A percentile compares a stretch with the other conserved stretches of the same genome.
phyloP scores from a whole-genome alignment of 2,888 invertebrate genomes.

The Megalurothrips usitatus region DNA sequence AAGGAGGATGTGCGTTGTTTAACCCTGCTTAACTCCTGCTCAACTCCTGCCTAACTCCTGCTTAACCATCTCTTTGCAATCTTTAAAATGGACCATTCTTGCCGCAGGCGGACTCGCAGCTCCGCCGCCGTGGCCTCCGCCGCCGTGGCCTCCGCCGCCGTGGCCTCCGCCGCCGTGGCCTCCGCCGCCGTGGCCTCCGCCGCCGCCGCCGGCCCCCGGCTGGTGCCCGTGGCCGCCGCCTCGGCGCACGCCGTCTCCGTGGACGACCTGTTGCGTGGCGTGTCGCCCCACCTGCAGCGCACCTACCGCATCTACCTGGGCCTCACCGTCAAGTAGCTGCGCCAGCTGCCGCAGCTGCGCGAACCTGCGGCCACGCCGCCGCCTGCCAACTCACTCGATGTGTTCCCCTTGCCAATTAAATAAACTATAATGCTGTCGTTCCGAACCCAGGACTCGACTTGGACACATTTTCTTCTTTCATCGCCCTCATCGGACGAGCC shows the following conservation, averaged over 20 bases:
- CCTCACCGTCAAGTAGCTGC: conserved; percentile 9
- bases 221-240: background rate
- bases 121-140: background rate
- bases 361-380: no score
- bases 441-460: no score
- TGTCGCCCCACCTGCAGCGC: conserved; percentile 16
- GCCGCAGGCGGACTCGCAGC: background rate
- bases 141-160: background rate
- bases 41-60: no score
- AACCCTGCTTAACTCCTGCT: no score
- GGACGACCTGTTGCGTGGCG: conserved; percentile 8
- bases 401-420: no score
- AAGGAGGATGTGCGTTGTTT: background rate
- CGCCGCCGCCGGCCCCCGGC: background rate
- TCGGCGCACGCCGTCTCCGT: background rate
- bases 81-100: no score
- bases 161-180: background rate
- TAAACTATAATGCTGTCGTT: no score
- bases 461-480: no score
- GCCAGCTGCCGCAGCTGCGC: background rate
- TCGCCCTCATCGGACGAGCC: no score
- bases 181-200: background rate
- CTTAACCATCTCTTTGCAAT: no score
- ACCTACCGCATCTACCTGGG: conserved; percentile 21
- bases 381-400: background rate